Evolutionary conservation across 2,888 invertebrate species (phyloP).

Genomic region (Eurytoma californica): DNA sequence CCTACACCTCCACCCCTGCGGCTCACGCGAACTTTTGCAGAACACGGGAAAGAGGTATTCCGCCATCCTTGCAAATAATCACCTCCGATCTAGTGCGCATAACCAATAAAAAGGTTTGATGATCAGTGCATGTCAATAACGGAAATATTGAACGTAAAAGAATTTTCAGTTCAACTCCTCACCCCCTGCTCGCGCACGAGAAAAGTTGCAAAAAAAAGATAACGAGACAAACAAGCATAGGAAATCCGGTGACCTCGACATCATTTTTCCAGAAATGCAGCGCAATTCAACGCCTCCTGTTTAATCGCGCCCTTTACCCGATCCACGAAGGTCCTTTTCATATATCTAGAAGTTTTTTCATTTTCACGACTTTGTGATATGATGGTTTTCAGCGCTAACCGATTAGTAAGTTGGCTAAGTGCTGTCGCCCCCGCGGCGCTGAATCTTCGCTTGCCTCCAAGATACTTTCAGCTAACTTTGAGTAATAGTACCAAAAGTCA

Average conservation of each 20-base stretch:
- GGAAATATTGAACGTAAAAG: no score
- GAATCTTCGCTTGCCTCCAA: conserved; percentile 63
- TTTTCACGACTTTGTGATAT: background rate
- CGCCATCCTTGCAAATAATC: background rate
- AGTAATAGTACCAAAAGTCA: no score
- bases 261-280: conserved; percentile 44
- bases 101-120: no score
- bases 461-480: conserved; percentile 66
- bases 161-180: no score
- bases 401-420: conserved; percentile 72
- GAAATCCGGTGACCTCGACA: conserved; percentile 59
- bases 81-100: no score
- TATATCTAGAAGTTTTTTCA: background rate
- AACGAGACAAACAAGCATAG: conserved; percentile 30
- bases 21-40: conserved; percentile 66
- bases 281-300: conserved; percentile 44
- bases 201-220: no score
- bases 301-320: conserved; percentile 8
- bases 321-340: no score
- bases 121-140: no score
- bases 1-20: conserved; percentile 71
- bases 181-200: no score
- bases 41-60: conserved; percentile 66
- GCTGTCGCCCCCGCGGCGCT: conserved; percentile 66
- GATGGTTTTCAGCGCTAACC: conserved; percentile 65